Evolutionary conservation across 1,140 invertebrate genomes (phyloP), one percentile per base, ranked within the genome.

Genomic region (Hetaerina americana): DNA sequence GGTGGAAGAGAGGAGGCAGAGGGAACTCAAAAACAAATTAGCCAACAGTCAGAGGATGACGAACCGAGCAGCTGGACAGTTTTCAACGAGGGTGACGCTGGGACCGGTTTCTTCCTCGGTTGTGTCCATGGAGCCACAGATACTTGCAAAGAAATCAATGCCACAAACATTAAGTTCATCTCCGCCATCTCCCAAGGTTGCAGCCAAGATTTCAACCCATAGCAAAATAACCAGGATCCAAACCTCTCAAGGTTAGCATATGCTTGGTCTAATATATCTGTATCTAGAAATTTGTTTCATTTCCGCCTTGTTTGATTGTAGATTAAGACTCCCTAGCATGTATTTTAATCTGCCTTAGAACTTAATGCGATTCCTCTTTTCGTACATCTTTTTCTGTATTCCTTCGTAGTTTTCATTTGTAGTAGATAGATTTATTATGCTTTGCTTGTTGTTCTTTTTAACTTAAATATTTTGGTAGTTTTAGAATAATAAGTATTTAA

Each of bases 11-110:
- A 71, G 77, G 25, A 76, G 78, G n/a, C 69, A 66, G n/a, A 49
- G 31, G 5, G 8, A 49, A 8, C 1, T 68, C 71, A 73, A 67
- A 28, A 73, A 71, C 71, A 81, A 78, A 75, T 84, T 57, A 3
- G 2, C 40, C 2, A n/a, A 12, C 3, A 12, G 15, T n/a, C 40
- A 57, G 10, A 57, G 22, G 40, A 12, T n/a, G 15, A n/a, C 40
- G 15, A 12, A 12, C 15, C 40, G 40, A 18, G 2, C 40, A 12
- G 15, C 40, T 5, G 40, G 40, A 12, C 40, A 84, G 12, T 86
- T 84, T 77, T 86, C 85, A 0, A 86, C 85, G 0, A 85, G 84
- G 77, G 82, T 87, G 40, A 86, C 86, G 77, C 80, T 82, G 79
- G 82, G 81, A 26, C 75, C 79, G 69, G 81, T 81, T 12, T 79